phyloP scores from a whole-genome alignment of 2,888 invertebrate genomes.

The Drosophila colorata region DNA sequence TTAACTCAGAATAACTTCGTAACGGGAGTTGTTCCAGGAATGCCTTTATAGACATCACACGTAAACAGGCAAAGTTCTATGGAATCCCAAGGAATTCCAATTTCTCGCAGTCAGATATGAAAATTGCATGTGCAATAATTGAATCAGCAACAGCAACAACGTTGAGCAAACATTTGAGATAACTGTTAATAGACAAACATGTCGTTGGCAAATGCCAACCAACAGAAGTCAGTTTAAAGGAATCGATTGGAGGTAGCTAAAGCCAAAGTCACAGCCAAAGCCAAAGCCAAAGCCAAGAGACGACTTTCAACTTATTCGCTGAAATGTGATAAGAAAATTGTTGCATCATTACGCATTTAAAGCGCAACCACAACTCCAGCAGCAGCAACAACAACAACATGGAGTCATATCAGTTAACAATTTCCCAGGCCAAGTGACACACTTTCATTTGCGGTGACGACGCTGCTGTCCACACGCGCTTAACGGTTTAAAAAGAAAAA shows the following conservation, averaged over 20 bases:
- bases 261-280: background rate
- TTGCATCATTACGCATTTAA: conserved; percentile 75
- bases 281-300: conserved; percentile 4
- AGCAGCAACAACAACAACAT: conserved; percentile 15
- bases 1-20: too few relatives aligned
- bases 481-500: conserved; percentile 53
- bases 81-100: conserved; percentile 20
- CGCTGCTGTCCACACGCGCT: conserved; percentile 63
- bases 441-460: conserved; percentile 66
- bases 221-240: conserved; percentile 36
- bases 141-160: conserved; percentile 30
- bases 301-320: conserved; percentile 36
- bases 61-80: background rate
- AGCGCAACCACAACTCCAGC: conserved; percentile 29
- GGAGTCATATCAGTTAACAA: conserved; percentile 60
- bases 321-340: conserved; percentile 76
- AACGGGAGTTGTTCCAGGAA: background rate
- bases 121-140: conserved; percentile 51
- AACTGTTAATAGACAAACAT: conserved; percentile 54
- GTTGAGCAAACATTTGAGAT: conserved; percentile 43
- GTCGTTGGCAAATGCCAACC: conserved; percentile 43
- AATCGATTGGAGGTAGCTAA: conserved; percentile 30
- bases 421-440: conserved; percentile 78
- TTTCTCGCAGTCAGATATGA: conserved; percentile 1
- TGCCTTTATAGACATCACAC: conserved; percentile 11